phyloP scores from a whole-genome alignment of 92 coral and sea anemone genomes.

The Actinostola sp. region DNA sequence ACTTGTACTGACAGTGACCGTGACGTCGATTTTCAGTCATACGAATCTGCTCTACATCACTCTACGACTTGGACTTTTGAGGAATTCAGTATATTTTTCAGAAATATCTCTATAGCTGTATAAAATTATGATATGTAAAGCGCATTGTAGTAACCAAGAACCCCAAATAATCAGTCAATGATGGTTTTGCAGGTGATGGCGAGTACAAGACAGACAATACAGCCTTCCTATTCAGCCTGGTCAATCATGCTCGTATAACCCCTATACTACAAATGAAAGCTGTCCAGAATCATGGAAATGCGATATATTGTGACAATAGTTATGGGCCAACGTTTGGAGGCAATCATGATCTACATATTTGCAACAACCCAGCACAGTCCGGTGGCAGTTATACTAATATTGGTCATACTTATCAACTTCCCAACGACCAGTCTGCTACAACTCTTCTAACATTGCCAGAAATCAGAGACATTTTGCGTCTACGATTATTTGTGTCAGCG shows the following conservation, averaged over 20 bases:
- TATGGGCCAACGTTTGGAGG: slow-evolving; percentile 65
- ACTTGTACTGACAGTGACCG: no score
- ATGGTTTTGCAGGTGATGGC: slow-evolving; percentile 19
- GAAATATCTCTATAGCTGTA: no score
- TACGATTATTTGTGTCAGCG: no score
- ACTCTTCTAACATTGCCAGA: slow-evolving; percentile 42
- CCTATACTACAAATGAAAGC: slow-evolving; percentile 44
- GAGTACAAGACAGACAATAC: slow-evolving; percentile 22
- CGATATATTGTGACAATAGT: slow-evolving; percentile 34
- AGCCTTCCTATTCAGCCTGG: slow-evolving; percentile 71
- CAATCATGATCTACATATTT: slow-evolving; percentile 38
- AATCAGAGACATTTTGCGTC: no score
- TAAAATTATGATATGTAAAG: no score
- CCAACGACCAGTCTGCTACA: slow-evolving; percentile 30
- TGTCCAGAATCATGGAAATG: slow-evolving; percentile 20
- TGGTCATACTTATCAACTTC: slow-evolving; percentile 41
- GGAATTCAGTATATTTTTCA: no score
- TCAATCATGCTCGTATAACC: slow-evolving; percentile 42
- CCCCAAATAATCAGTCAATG: no score
- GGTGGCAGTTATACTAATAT: slow-evolving; percentile 16
- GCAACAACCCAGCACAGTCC: slow-evolving; percentile 13
- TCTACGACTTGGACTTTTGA: no score
- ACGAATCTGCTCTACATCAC: no score
- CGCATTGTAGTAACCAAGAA: no score
- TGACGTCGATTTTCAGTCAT: no score